Percentiles rank a stretch among this genome's conserved stretches.
Evolutionary conservation across 1,140 invertebrate genomes (phyloP).

Genomic region (Drosophila nebulosa): DNA sequence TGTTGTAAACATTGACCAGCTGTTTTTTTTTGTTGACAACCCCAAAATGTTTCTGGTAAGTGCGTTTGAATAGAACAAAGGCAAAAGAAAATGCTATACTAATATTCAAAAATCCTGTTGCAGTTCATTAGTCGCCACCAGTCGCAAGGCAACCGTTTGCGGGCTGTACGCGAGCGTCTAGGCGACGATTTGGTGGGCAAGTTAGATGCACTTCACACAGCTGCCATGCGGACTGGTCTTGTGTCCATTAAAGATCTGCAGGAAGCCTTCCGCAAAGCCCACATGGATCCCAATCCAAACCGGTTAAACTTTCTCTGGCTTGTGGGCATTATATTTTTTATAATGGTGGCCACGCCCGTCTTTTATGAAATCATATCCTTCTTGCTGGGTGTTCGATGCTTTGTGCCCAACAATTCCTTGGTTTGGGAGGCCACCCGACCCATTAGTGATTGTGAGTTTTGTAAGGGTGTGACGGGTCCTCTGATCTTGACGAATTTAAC

Average conservation of each 20-base stretch:
- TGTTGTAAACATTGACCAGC: no score
- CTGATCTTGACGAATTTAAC: conserved; percentile 86
- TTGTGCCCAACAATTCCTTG: conserved; percentile 91
- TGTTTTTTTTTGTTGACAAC: no score
- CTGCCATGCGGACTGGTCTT: conserved; percentile 60
- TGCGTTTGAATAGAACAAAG: neutral
- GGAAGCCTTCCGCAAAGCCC: conserved; percentile 68
- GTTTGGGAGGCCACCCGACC: conserved; percentile 92
- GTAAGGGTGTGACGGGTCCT: conserved; percentile 83
- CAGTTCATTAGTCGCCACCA: conserved; percentile 70
- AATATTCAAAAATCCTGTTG: neutral
- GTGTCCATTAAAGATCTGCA: conserved; percentile 65
- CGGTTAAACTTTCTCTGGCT: conserved; percentile 65
- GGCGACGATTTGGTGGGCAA: conserved; percentile 58
- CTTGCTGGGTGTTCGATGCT: conserved; percentile 84
- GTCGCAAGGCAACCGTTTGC: conserved; percentile 49
- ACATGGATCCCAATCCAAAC: conserved; percentile 55
- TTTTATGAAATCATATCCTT: conserved; percentile 73
- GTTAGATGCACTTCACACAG: conserved; percentile 62
- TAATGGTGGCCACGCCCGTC: conserved; percentile 70
- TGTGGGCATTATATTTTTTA: conserved; percentile 69
- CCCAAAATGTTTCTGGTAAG: conserved; percentile 56
- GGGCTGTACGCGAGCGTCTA: conserved; percentile 50
- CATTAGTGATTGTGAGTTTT: conserved; percentile 89
- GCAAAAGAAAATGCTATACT: neutral